A percentile compares a stretch with the other conserved stretches of the same genome.
Evolutionary conservation across 1,140 invertebrate genomes (phyloP).

Genomic region (Augochlora pura): DNA sequence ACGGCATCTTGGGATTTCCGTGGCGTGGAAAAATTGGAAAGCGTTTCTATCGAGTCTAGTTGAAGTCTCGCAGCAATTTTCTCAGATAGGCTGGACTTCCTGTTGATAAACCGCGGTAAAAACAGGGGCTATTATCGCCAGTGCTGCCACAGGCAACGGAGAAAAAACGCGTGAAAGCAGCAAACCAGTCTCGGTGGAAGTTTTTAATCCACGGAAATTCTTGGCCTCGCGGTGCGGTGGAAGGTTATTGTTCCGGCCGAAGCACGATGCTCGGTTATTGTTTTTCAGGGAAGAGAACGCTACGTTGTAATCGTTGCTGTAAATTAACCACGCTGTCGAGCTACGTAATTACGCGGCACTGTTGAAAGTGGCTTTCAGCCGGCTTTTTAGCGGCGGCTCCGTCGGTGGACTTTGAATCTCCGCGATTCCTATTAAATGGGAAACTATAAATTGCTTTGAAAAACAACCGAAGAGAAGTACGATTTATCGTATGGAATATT

Average conservation of each 20-base stretch:
- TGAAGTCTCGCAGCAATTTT: background rate
- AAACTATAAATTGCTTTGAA: background rate
- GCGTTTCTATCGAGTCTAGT: background rate
- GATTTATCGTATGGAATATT: background rate
- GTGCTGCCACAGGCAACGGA: background rate
- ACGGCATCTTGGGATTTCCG: no score
- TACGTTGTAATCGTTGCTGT: conserved; percentile 21
- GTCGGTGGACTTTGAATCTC: background rate
- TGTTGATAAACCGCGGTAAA: conserved; percentile 40
- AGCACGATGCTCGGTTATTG: background rate
- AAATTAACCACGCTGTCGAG: conserved; percentile 10
- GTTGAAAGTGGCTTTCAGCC: conserved; percentile 1
- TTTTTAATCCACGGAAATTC: conserved; percentile 5
- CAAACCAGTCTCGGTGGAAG: background rate
- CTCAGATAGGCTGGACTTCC: conserved; percentile 22
- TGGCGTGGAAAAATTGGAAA: no score
- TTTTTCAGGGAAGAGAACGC: conserved; percentile 12
- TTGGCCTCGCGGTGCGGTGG: background rate
- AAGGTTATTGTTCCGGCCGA: conserved; percentile 4
- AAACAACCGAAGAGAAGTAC: background rate
- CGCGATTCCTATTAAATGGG: background rate
- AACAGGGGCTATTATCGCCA: background rate
- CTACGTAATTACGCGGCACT: conserved; percentile 5
- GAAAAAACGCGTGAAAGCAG: background rate
- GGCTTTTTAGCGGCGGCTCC: background rate